A percentile compares a stretch with the other conserved stretches of the same genome.
phyloP scores from a whole-genome alignment of 2,888 invertebrate species.

The Colostygia pectinataria region DNA sequence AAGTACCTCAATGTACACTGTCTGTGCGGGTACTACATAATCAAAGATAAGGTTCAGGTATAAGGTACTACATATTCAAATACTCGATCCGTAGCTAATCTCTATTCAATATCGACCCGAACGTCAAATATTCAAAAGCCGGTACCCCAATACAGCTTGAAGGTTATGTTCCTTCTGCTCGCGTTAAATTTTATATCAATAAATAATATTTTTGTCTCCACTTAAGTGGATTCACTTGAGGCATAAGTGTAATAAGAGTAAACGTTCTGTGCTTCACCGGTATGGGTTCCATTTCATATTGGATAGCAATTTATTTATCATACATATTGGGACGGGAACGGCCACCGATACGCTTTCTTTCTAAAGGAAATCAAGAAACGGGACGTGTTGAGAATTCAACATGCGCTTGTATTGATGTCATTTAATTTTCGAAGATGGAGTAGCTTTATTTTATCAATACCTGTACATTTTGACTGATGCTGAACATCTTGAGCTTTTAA shows the following conservation, averaged over 20 bases:
- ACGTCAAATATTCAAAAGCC: constrained; percentile 19
- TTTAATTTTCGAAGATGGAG: constrained; percentile 51
- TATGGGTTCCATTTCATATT: constrained; percentile 80
- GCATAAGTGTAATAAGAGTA: constrained; percentile 67
- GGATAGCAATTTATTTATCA: constrained; percentile 84
- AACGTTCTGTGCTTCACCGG: constrained; percentile 77
- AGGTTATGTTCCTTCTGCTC: constrained; percentile 12
- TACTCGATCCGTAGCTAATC: constrained; percentile 12
- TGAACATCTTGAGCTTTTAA: no score
- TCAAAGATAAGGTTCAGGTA: constrained; percentile 6
- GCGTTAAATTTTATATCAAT: constrained; percentile 16
- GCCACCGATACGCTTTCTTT: constrained; percentile 70
- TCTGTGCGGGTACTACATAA: neutral
- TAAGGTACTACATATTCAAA: constrained; percentile 6
- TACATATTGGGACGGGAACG: constrained; percentile 76
- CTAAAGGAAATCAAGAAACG: constrained; percentile 72
- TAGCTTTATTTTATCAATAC: constrained; percentile 8
- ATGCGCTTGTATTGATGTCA: constrained; percentile 40
- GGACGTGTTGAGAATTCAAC: constrained; percentile 73
- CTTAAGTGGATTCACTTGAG: constrained; percentile 47
- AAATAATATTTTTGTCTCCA: constrained; percentile 23
- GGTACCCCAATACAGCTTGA: constrained; percentile 16
- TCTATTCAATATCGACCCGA: constrained; percentile 23
- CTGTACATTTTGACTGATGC: no score
- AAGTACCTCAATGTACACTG: no score